These are phyloP conservation scores for Furnarius figulus DNA, from an alignment of 2,113 vertebrate genomes.

Conservation along the genomic window DNA sequence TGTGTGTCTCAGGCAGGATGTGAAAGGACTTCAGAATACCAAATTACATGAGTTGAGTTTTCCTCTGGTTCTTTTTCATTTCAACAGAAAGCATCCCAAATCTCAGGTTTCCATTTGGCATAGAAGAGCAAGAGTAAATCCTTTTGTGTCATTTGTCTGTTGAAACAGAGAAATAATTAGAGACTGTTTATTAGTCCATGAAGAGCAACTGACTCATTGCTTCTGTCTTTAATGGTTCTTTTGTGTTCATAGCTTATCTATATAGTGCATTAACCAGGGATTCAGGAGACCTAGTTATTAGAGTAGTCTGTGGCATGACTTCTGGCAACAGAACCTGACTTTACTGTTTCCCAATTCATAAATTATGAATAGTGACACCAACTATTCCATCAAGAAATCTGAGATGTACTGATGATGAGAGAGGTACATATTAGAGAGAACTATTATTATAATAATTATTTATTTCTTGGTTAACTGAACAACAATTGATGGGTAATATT, in stretches of 20 bases:
- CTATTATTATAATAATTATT: not conserved
- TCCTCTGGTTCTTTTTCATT: not conserved
- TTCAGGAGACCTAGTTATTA: not conserved
- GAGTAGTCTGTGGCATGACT: not conserved
- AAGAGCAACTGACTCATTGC: slow-evolving; percentile 9
- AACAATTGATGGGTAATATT: not conserved
- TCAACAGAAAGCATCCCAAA: not conserved
- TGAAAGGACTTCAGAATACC: not conserved
- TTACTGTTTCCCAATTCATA: not conserved
- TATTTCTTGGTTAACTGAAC: not conserved
- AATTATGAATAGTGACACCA: not conserved
- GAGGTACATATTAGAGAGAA: not conserved
- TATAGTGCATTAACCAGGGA: not conserved
- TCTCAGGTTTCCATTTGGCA: not conserved
- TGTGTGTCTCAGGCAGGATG: not conserved
- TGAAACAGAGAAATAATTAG: not conserved
- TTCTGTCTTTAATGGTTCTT: not conserved
- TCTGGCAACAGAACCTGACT: not conserved
- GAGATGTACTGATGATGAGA: not conserved
- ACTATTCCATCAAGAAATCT: not conserved
- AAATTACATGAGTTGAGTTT: not conserved
- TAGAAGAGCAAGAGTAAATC: not conserved
- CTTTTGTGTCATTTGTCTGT: not conserved
- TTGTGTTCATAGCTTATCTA: slow-evolving; percentile 5
- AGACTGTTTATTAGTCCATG: not conserved